Percentiles rank a stretch among this genome's conserved stretches.
Conservation (phyloP, 2,888 invertebrate species). For the Stenchaetothrips biformis region DNA sequence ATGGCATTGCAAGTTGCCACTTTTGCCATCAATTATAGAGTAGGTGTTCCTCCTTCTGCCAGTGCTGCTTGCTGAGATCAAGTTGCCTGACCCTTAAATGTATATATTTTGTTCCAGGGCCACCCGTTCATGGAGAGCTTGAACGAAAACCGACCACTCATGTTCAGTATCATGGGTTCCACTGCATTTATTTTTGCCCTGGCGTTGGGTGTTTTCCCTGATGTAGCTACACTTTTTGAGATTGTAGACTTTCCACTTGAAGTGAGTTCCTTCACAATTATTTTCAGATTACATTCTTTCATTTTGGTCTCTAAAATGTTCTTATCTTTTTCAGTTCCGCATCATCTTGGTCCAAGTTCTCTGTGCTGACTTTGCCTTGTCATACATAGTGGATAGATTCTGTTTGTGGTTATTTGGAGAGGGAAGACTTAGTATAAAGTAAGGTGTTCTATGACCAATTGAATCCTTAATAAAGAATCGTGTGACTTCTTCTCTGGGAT, state of each 20-base stretch:
- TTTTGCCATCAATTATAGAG: slow-evolving; percentile 98
- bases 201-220: slow-evolving; percentile 78
- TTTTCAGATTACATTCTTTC: slow-evolving; percentile 28
- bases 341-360: slow-evolving; percentile 75
- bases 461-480: background rate
- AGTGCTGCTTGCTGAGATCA: background rate
- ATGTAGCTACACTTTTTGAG: slow-evolving; percentile 85
- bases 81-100: slow-evolving; percentile 15
- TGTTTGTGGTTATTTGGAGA: slow-evolving; percentile 85
- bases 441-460: background rate
- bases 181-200: slow-evolving; percentile 76
- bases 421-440: slow-evolving; percentile 51
- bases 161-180: slow-evolving; percentile 85
- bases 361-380: slow-evolving; percentile 77
- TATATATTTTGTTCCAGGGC: slow-evolving; percentile 59
- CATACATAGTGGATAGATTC: slow-evolving; percentile 77
- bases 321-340: slow-evolving; percentile 73
- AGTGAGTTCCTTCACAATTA: slow-evolving; percentile 54
- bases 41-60: slow-evolving; percentile 46
- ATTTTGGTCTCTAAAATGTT: slow-evolving; percentile 28
- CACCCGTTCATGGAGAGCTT: slow-evolving; percentile 98
- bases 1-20: slow-evolving; percentile 96
- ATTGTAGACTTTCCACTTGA: slow-evolving; percentile 89
- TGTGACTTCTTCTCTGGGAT: background rate
- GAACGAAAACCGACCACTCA: slow-evolving; percentile 80